These are phyloP conservation scores for Brachypalpus laphriformis DNA, from an alignment of 2,888 invertebrate species.

Conservation along the genomic window DNA sequence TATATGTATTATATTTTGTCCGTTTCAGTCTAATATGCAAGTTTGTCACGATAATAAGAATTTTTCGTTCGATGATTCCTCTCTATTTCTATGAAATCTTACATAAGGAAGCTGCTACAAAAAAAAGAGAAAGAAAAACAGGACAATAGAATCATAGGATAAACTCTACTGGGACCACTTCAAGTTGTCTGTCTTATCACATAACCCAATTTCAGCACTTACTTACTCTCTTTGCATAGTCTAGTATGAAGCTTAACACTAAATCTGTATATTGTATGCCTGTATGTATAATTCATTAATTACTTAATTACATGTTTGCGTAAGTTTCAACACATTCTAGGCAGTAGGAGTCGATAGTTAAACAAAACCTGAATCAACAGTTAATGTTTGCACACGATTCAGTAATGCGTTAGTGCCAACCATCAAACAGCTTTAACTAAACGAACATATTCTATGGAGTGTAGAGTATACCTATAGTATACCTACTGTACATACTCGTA, in stretches of 20 bases:
- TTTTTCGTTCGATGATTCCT: too few relatives aligned
- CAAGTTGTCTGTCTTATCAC: background rate
- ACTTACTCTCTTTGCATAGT: background rate
- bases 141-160: background rate
- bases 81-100: too few relatives aligned
- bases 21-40: too few relatives aligned
- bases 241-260: background rate
- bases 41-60: too few relatives aligned
- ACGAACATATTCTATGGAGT: background rate
- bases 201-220: background rate
- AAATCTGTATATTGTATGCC: background rate
- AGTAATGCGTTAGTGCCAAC: slow-evolving; percentile 23
- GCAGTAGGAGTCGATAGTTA: slow-evolving; percentile 10
- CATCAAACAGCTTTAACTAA: slow-evolving; percentile 11
- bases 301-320: slow-evolving; percentile 46
- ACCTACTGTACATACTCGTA: too few relatives aligned
- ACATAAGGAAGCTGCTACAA: too few relatives aligned
- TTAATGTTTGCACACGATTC: slow-evolving; percentile 32
- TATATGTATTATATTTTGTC: too few relatives aligned
- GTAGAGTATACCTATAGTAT: background rate
- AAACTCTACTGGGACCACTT: background rate
- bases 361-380: slow-evolving; percentile 38
- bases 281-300: slow-evolving; percentile 32
- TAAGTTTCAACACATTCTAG: slow-evolving; percentile 24
- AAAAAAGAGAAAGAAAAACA: too few relatives aligned